Evolutionary conservation across 2,113 vertebrate genomes (phyloP), one percentile per base, ranked within the genome.

Genomic region (Hydrolagus affinis): DNA sequence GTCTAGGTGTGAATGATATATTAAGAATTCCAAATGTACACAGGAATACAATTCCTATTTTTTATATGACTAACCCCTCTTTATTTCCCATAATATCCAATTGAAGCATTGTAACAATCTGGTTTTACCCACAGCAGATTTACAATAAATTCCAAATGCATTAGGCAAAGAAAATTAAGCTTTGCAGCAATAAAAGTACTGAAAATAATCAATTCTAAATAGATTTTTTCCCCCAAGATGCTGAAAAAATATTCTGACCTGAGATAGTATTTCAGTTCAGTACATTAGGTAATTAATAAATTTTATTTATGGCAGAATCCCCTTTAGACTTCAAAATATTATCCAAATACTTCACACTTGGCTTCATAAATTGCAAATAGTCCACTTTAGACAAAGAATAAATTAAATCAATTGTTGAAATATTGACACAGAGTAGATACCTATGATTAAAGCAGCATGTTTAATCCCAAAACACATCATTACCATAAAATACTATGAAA

Each of bases 141-240:
- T 7, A 83, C 28, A 68, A 83, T 62, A 62, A 23, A 56, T 15
- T 62, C n/a, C 57, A 83, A 30, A 66, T 21, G 12, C 17, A 30
- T 83, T 83, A 28, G 28, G 14, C 60, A 14, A 83, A 83, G 70
- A 12, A 28, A 28, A 72, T 25, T 66, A 66, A 83, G 77, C 59
- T 64, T 8, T 15, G 57, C 17, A 64, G 78, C 25, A 66, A 32
- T 11, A 28, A 83, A 28, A 83, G 23, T 66, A 32, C 28, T 32
- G 10, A 83, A 83, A 80, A 80, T 62, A 80, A 80, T 80, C 76
- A 62, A 80, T 80, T 80, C 62, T 62, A 80, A 80, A 80, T 80
- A 25, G n/a, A 80, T 80, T 80, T 80, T 15, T 7, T 80, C 28
- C 62, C 59, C 44, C 44, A 44, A 80, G 62, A 78, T 25, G 56